Evolutionary conservation across 2,797 vertebrate species (phyloP).

Genomic region (Anguilla megastoma): DNA sequence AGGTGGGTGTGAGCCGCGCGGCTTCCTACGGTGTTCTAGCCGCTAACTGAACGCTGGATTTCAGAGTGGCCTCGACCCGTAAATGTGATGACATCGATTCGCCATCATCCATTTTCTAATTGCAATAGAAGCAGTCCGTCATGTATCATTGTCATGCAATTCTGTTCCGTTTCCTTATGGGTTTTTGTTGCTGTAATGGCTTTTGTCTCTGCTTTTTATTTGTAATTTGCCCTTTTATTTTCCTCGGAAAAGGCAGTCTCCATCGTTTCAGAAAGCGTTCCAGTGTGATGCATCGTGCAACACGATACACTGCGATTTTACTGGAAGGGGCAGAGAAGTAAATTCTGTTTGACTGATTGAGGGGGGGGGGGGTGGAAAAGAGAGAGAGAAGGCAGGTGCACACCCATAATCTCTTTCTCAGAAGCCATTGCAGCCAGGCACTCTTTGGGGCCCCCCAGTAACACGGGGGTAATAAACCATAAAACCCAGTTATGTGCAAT

Average conservation of each 20-base stretch:
- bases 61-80: background rate
- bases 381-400: slow-evolving; percentile 11
- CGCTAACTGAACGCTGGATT: background rate
- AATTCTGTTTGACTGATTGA: background rate
- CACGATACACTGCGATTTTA: background rate
- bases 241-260: background rate
- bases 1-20: background rate
- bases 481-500: background rate
- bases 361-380: background rate
- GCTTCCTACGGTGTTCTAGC: background rate
- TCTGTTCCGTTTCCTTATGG: background rate
- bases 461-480: background rate
- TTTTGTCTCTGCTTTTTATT: background rate
- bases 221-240: background rate
- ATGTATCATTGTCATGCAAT: background rate
- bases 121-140: background rate
- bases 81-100: background rate
- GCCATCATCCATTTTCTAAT: background rate
- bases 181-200: background rate
- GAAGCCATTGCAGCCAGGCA: background rate
- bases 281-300: background rate
- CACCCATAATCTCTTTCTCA: background rate
- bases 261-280: background rate
- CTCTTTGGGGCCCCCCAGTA: no score
- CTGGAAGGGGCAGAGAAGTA: background rate